Evolutionary conservation across 1,140 invertebrate genomes (phyloP).

Genomic region (Dendrolimus punctatus): DNA sequence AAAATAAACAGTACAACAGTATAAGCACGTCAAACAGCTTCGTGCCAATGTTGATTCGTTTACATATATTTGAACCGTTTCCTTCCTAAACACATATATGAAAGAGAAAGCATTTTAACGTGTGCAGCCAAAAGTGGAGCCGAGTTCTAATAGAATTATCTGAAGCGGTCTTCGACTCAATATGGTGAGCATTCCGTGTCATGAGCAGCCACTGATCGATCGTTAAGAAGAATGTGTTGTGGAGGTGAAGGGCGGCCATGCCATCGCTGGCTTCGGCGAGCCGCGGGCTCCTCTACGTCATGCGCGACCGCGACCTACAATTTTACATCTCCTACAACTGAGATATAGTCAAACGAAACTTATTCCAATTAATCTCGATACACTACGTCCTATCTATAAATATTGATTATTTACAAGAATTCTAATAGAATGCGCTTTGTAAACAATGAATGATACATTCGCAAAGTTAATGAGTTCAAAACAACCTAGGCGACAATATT

Average conservation of each 20-base stretch:
- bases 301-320: slow-evolving; percentile 41
- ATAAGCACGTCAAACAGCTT: slow-evolving; percentile 70
- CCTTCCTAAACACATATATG: slow-evolving; percentile 65
- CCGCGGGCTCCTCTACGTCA: slow-evolving; percentile 29
- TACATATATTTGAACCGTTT: slow-evolving; percentile 48
- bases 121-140: slow-evolving; percentile 69
- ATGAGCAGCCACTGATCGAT: slow-evolving; percentile 61
- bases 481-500: slow-evolving; percentile 60
- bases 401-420: slow-evolving; percentile 55
- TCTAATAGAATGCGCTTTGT: slow-evolving; percentile 67
- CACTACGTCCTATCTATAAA: slow-evolving; percentile 50
- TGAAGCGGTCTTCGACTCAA: slow-evolving; percentile 55
- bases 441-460: slow-evolving; percentile 62
- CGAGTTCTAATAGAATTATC: slow-evolving; percentile 65
- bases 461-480: slow-evolving; percentile 61
- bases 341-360: slow-evolving; percentile 19
- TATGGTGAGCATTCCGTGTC: slow-evolving; percentile 68
- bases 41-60: slow-evolving; percentile 55
- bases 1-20: slow-evolving; percentile 63
- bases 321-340: slow-evolving; percentile 23
- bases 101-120: slow-evolving; percentile 66
- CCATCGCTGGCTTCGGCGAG: slow-evolving; percentile 28
- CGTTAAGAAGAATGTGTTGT: slow-evolving; percentile 36
- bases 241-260: slow-evolving; percentile 34
- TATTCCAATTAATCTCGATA: slow-evolving; percentile 18